Conservation (phyloP, 2,797 vertebrate species). For the Sebastes taczanowskii region DNA sequence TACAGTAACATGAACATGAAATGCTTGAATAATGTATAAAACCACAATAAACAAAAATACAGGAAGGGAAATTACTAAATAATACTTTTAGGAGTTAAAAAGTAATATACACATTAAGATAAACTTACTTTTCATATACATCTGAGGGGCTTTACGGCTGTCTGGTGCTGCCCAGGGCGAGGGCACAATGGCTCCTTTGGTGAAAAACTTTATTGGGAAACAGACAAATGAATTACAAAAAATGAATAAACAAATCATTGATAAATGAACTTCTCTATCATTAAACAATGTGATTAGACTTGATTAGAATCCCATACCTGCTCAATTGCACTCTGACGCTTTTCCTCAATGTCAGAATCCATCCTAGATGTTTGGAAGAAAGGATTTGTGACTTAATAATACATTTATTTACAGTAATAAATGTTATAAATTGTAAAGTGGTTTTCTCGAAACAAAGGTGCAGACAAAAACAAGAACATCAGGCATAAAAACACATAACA, state of each 20-base stretch:
- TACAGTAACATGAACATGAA: background rate
- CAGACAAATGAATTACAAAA: background rate
- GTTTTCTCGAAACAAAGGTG: background rate
- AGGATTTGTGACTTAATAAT: background rate
- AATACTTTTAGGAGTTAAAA: background rate
- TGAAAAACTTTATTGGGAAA: constrained; percentile 89
- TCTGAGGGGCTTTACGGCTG: constrained; percentile 80
- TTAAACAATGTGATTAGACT: background rate
- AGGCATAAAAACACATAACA: background rate
- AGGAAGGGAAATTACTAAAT: background rate
- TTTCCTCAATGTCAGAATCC: constrained; percentile 94
- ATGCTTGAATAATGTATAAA: background rate
- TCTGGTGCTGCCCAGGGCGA: constrained; percentile 92
- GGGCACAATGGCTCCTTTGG: constrained; percentile 92
- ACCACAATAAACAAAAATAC: background rate
- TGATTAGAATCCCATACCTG: constrained; percentile 81
- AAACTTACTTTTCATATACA: constrained; percentile 85
- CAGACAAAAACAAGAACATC: background rate
- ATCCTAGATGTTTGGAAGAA: constrained; percentile 75
- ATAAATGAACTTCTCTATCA: background rate
- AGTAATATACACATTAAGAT: background rate
- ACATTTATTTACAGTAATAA: background rate
- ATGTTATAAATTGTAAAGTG: background rate
- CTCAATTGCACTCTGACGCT: constrained; percentile 95
- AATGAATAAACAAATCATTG: background rate